These are phyloP conservation scores for Leptinotarsa undecemlineata DNA, from an alignment of 1,140 invertebrate genomes.

Conservation along the genomic window DNA sequence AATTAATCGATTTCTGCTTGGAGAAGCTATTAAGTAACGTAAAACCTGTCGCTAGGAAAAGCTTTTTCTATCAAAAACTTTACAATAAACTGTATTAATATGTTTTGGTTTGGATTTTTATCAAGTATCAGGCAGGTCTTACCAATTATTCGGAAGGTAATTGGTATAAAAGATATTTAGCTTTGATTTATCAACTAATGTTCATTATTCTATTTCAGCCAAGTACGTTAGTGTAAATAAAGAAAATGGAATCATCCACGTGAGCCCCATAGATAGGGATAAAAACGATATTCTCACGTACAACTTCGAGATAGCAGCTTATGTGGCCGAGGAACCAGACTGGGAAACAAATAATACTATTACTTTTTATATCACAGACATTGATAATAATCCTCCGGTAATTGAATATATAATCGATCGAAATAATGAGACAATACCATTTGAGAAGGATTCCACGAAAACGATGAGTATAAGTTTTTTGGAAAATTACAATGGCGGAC, in stretches of 20 bases:
- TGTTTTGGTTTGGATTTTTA: too few relatives aligned
- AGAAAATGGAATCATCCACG: slow-evolving; percentile 54
- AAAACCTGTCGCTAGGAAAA: too few relatives aligned
- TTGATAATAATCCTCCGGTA: slow-evolving; percentile 60
- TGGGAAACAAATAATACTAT: slow-evolving; percentile 53
- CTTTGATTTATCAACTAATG: background rate
- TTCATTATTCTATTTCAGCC: slow-evolving; percentile 27
- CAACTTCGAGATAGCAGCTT: slow-evolving; percentile 55
- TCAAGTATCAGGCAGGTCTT: too few relatives aligned
- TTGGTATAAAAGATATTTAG: too few relatives aligned
- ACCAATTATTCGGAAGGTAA: too few relatives aligned
- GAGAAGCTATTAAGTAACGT: too few relatives aligned
- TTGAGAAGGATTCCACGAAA: slow-evolving; percentile 53
- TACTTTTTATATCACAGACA: slow-evolving; percentile 60
- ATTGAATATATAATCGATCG: slow-evolving; percentile 16
- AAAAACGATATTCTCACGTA: slow-evolving; percentile 59
- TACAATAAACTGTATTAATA: too few relatives aligned
- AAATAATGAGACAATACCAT: slow-evolving; percentile 7
- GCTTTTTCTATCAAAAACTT: too few relatives aligned
- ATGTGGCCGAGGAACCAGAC: slow-evolving; percentile 51
- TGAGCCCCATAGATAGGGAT: slow-evolving; percentile 61
- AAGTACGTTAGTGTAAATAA: slow-evolving; percentile 49
- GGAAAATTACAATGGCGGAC: slow-evolving; percentile 35
- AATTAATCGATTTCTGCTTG: too few relatives aligned
- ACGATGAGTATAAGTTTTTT: slow-evolving; percentile 27